Percentiles rank a stretch among this genome's conserved stretches.
phyloP scores from a whole-genome alignment of 2,888 invertebrate genomes.

The Anoplius nigerrimus region DNA sequence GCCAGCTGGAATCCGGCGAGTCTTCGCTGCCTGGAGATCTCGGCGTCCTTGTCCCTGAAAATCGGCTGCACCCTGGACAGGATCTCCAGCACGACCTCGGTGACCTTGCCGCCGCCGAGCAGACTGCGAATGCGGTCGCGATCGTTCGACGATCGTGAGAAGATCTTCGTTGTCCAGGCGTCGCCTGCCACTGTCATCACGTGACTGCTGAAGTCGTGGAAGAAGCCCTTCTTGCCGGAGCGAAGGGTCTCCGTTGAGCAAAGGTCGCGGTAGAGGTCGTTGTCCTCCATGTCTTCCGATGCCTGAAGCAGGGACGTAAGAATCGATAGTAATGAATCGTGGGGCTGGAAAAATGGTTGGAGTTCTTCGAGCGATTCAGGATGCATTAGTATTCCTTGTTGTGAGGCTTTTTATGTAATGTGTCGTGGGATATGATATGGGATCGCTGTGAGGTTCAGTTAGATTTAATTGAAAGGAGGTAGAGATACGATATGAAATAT shows the following conservation, averaged over 20 bases:
- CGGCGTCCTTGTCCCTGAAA: slow-evolving; percentile 81
- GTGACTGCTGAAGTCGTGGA: slow-evolving; percentile 81
- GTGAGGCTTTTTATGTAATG: too few species aligned
- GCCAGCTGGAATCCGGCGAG: slow-evolving; percentile 80
- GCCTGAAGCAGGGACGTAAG: too few species aligned
- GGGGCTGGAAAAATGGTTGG: too few species aligned
- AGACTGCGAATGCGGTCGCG: slow-evolving; percentile 78
- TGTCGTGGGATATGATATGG: too few species aligned
- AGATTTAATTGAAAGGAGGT: too few species aligned
- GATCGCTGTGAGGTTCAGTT: too few species aligned
- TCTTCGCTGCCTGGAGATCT: slow-evolving; percentile 79
- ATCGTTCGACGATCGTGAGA: slow-evolving; percentile 79
- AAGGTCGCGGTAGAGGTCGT: slow-evolving; percentile 77
- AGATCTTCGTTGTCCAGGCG: slow-evolving; percentile 79
- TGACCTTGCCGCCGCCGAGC: slow-evolving; percentile 77
- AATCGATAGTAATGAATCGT: too few species aligned
- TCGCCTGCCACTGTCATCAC: slow-evolving; percentile 77
- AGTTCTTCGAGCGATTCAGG: too few species aligned
- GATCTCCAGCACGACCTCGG: slow-evolving; percentile 76
- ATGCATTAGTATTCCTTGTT: too few species aligned
- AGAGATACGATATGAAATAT: too few species aligned
- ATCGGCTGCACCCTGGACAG: slow-evolving; percentile 82
- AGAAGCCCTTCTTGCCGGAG: slow-evolving; percentile 85
- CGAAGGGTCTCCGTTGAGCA: slow-evolving; percentile 87
- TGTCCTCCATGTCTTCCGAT: slow-evolving; percentile 39